Conservation (phyloP, 2,797 vertebrate genomes). For the Lacerta viridis region DNA sequence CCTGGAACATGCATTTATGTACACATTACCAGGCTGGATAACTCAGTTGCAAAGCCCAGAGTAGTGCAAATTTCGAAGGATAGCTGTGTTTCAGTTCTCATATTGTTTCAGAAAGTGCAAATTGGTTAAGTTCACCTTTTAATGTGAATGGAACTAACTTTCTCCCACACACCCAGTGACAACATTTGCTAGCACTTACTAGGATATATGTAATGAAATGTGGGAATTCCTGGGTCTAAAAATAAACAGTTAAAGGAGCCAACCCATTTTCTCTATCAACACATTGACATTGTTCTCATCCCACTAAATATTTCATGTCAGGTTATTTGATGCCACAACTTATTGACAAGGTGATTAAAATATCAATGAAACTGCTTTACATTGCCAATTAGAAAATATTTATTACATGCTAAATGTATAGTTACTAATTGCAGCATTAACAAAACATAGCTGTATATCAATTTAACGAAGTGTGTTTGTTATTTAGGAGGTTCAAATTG, state of each 20-base stretch:
- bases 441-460: not conserved
- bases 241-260: not conserved
- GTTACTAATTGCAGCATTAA: conserved; percentile 10
- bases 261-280: not conserved
- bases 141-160: no score
- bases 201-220: not conserved
- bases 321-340: not conserved
- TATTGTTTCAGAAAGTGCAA: no score
- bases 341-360: conserved; percentile 28
- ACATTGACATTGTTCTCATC: not conserved
- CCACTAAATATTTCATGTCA: conserved; percentile 12
- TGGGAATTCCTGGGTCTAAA: not conserved
- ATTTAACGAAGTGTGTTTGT: conserved; percentile 15
- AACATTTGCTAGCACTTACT: not conserved
- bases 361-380: not conserved
- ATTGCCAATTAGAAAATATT: not conserved
- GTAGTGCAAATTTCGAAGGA: no score
- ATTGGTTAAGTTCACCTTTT: no score
- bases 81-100: no score
- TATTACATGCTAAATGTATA: not conserved
- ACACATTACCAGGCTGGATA: no score
- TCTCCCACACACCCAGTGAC: not conserved
- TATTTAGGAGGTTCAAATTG: not conserved
- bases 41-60: no score
- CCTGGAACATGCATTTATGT: no score